Evolutionary conservation across 1,140 invertebrate species (phyloP).

Genomic region (Apolygus lucorum): DNA sequence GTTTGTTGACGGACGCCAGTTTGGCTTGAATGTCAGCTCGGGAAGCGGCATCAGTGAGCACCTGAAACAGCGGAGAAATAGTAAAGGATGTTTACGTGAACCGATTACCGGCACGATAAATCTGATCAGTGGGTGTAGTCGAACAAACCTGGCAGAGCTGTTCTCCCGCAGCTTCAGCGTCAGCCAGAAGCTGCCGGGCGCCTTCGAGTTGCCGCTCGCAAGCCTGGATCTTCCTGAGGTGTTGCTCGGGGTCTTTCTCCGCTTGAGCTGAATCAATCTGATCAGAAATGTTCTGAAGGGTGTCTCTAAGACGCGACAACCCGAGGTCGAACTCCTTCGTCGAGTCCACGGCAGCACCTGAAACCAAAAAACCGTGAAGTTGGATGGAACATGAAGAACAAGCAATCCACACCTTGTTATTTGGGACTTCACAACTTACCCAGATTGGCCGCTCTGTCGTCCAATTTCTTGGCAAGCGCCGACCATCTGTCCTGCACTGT

Average conservation of each 20-base stretch:
- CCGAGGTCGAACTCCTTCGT: constrained; percentile 85
- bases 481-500: constrained; percentile 67
- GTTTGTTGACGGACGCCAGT: constrained; percentile 66
- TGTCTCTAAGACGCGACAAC: constrained; percentile 65
- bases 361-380: neutral
- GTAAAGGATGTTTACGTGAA: no score
- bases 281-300: constrained; percentile 74
- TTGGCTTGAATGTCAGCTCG: constrained; percentile 84
- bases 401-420: neutral
- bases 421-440: neutral
- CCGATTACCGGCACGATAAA: no score
- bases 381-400: neutral
- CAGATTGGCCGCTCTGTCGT: constrained; percentile 71
- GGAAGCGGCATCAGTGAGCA: constrained; percentile 82
- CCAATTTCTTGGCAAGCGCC: constrained; percentile 65
- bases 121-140: no score
- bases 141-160: constrained; percentile 53
- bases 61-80: constrained; percentile 49
- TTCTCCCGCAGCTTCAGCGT: constrained; percentile 76
- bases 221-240: constrained; percentile 54
- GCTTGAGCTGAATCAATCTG: constrained; percentile 73
- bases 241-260: constrained; percentile 77
- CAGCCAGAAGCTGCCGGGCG: constrained; percentile 73
- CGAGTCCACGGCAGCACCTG: constrained; percentile 74
- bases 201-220: constrained; percentile 74